phyloP scores from a whole-genome alignment of 37 sponge, comb jelly and placozoan genomes.

The Ianthella basta region DNA sequence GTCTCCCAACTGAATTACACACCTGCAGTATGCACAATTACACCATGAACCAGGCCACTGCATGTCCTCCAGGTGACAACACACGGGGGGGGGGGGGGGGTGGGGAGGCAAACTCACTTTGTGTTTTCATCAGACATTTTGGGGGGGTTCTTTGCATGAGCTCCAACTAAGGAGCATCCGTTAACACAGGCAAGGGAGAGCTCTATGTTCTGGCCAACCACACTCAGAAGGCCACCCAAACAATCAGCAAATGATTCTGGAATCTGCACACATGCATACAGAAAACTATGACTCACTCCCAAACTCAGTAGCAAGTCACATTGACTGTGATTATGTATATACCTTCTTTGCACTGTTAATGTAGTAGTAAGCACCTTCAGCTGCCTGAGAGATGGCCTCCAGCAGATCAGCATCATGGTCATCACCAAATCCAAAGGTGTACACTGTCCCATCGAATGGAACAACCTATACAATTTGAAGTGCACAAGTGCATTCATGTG shows the following conservation, averaged over 20 bases:
- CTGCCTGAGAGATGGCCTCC: constrained; percentile 78
- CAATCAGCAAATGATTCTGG: constrained; percentile 96
- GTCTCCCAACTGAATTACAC: constrained; percentile 82
- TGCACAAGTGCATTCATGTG: no score
- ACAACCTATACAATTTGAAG: background rate
- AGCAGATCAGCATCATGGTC: constrained; percentile 80
- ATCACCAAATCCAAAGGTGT: constrained; percentile 93
- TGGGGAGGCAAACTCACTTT: no score
- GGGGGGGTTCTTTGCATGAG: constrained; percentile 65
- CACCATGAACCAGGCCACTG: background rate
- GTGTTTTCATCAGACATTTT: constrained; percentile 63
- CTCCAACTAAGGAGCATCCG: constrained; percentile 48
- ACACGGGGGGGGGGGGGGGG: no score
- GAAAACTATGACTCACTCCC: no score
- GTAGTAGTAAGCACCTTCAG: constrained; percentile 88
- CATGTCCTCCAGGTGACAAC: no score
- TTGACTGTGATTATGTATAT: no score
- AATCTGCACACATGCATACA: constrained; percentile 49
- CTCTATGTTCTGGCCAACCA: constrained; percentile 88
- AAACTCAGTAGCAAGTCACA: no score
- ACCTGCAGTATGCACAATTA: constrained; percentile 13
- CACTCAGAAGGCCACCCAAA: constrained; percentile 88
- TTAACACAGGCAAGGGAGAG: constrained; percentile 58
- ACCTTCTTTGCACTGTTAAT: constrained; percentile 90
- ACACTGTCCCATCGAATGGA: constrained; percentile 80